Conservation (phyloP, 2,888 invertebrate genomes). For the Eupeodes latifasciatus region DNA sequence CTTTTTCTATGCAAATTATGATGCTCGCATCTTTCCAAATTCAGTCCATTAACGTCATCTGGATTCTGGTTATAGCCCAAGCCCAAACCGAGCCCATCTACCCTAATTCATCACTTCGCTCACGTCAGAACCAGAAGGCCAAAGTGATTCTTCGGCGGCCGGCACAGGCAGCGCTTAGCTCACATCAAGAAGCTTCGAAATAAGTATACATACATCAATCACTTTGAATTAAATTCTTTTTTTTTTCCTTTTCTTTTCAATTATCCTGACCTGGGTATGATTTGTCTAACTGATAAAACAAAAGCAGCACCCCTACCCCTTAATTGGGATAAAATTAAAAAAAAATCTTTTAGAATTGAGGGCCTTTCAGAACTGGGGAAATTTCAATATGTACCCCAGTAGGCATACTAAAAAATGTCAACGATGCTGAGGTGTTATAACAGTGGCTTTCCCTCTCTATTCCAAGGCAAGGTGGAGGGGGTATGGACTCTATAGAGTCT, state of each 20-base stretch:
- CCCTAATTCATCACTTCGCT: background rate
- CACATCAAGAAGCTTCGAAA: conserved; percentile 36
- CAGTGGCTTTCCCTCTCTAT: conserved; percentile 20
- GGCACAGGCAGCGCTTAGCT: too few species aligned
- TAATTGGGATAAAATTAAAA: background rate
- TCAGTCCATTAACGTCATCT: conserved; percentile 65
- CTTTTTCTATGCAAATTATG: conserved; percentile 43
- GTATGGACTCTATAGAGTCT: too few species aligned
- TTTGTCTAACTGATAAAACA: conserved; percentile 23
- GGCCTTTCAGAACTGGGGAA: conserved; percentile 17
- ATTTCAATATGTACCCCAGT: background rate
- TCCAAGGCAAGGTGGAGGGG: background rate
- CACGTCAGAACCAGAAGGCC: background rate
- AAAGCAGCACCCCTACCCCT: too few species aligned
- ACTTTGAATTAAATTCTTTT: conserved; percentile 52
- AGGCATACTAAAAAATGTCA: conserved; percentile 54
- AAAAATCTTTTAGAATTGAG: conserved; percentile 45
- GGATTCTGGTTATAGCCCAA: background rate
- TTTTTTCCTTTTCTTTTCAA: conserved; percentile 39
- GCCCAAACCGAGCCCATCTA: background rate
- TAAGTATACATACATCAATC: conserved; percentile 58
- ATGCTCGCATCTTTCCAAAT: conserved; percentile 40
- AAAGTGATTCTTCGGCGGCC: conserved; percentile 22
- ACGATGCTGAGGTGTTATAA: conserved; percentile 16
- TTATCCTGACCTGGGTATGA: conserved; percentile 45